Evolutionary conservation across 2,888 invertebrate genomes (phyloP), one percentile per base, ranked within the genome.

Genomic region (Tenthredo livida): DNA sequence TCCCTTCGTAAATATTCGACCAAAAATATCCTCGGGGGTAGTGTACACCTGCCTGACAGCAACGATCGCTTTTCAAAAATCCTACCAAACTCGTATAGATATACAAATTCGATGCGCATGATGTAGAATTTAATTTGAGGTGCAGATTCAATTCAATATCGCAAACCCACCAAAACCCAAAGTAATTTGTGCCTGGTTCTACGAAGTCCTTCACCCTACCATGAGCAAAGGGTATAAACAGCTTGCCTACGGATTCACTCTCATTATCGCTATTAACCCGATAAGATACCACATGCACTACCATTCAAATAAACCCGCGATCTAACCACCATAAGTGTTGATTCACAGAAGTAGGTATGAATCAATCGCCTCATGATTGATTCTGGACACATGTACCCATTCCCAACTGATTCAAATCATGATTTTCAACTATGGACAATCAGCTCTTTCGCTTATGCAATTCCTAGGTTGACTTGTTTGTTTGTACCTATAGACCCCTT

Each of bases 101-200:
- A 25, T 80, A 40, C 29, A 37, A 58, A 80, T 80, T 80, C 33
- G 58, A 61, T 61, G 61, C 58, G 37, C n/a, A n/a, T 43, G 40
- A 72, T 25, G 4, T 80, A 37, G 61, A 80, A 80, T 80, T 61
- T 58, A 7, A 80, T 80, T 80, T 15, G 58, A 37, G 40, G 88
- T 33, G 90, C 90, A 91, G 91, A 92, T 92, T 92, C 92, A 91
- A 92, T 92, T 92, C 43, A 12, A 43, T 43, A 92, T 91, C 92
- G 90, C 91, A 89, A 91, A 91, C 91, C 90, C 90, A 90, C 90
- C 91, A 91, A 91, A 92, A 92, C 91, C 92, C 91, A 91, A 91
- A 92, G 92, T 90, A 92, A 92, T 92, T 92, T 89, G 88, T 88
- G 86, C 88, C 88, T 40, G 78, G 61, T 29, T 80, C 37, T 25